A percentile compares a stretch with the other conserved stretches of the same genome.
Conservation (phyloP, 2,113 vertebrate genomes). For the Leucoraja erinaceus region DNA sequence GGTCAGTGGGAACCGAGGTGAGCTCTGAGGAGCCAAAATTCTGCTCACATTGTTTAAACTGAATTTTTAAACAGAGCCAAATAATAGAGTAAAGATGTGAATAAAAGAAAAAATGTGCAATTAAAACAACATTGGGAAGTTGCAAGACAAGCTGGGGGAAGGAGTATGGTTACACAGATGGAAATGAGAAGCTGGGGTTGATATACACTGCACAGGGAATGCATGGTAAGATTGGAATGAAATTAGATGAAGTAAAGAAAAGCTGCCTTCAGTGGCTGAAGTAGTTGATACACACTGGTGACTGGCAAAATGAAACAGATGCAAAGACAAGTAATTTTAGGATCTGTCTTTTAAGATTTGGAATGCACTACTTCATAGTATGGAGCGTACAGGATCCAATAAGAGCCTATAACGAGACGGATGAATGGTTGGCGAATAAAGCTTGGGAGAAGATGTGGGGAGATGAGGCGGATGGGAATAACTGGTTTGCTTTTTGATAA, state of each 20-base stretch:
- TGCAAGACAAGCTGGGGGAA: not conserved
- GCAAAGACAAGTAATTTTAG: not conserved
- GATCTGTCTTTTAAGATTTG: not conserved
- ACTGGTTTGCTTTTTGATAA: no score
- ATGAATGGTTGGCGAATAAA: not conserved
- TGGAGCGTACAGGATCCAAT: not conserved
- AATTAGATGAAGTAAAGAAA: not conserved
- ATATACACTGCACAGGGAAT: not conserved
- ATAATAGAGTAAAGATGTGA: not conserved
- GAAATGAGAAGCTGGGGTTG: not conserved
- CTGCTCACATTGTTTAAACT: not conserved
- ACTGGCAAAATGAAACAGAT: not conserved
- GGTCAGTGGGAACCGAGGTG: not conserved
- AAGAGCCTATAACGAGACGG: not conserved
- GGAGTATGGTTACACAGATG: not conserved
- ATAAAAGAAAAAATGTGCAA: not conserved
- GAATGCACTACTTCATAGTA: not conserved
- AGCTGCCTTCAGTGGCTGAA: not conserved
- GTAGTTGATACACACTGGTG: not conserved
- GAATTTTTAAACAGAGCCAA: not conserved
- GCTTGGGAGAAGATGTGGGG: not conserved
- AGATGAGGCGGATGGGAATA: no score
- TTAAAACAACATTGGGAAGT: not conserved
- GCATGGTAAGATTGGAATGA: not conserved
- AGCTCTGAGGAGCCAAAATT: not conserved